Base-by-base conservation (phyloP, 2,888 invertebrate genomes). In the Eulithis testata region DNA sequence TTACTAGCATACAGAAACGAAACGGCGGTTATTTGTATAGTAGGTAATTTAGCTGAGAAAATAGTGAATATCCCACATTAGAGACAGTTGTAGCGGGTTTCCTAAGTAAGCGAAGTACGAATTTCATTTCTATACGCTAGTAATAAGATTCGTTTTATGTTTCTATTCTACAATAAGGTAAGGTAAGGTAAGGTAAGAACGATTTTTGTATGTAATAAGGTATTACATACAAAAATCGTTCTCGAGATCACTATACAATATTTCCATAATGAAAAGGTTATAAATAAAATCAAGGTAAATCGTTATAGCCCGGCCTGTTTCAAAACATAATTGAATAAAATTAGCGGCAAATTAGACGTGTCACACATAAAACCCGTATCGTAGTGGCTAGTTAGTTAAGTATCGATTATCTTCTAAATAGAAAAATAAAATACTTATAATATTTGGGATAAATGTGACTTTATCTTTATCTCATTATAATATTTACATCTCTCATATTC, bases 161-260 rank as follows among this genome's bases (percentile, higher is more conserved):
- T 8, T 12, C n/a, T 14, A 14, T n/a, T 11, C 47, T 58, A 58
- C 60, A 73, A 74, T 73, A 54, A 68, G 67, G n/a, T n/a, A n/a
- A n/a, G n/a, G n/a, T n/a, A n/a, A n/a, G n/a, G n/a, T n/a, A n/a
- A n/a, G n/a, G n/a, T n/a, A n/a, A n/a, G n/a, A n/a, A n/a, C n/a
- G n/a, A n/a, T n/a, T n/a, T n/a, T n/a, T n/a, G n/a, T n/a, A n/a
- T n/a, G n/a, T n/a, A n/a, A n/a, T n/a, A n/a, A n/a, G n/a, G n/a
- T n/a, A n/a, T n/a, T n/a, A n/a, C 37, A 59, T 47, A 50, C 56
- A 57, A 56, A 59, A 55, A 65, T 57, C 12, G 49, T 54, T 59
- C 14, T 11, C 56, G 66, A 67, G 55, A 63, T 66, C 57, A 60
- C 36, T 7, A 21, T 54, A 43, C 43, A 57, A 58, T 60, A 45